Percentiles rank a stretch among this genome's conserved stretches.
phyloP scores from a whole-genome alignment of 2,888 invertebrate genomes.

The Drosophila histrio region DNA sequence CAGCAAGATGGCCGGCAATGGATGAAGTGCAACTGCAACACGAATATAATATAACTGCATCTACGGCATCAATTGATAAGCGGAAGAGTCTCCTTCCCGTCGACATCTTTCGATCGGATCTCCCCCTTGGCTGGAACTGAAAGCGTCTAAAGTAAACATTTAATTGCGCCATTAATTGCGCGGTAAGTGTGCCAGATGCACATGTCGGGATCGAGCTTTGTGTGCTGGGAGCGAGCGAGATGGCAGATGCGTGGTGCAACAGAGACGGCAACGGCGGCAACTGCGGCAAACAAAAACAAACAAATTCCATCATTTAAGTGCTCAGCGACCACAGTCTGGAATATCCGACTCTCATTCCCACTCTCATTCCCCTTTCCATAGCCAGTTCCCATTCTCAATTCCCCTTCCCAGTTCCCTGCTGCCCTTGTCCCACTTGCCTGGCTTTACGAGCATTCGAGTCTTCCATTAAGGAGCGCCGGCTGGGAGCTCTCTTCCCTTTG shows the following conservation, averaged over 20 bases:
- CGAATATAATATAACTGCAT: not conserved
- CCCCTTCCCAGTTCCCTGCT: not conserved
- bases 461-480: conserved; percentile 22
- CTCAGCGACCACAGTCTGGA: conserved; percentile 49
- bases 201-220: conserved; percentile 23
- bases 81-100: not conserved
- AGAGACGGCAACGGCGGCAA: conserved; percentile 11
- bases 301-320: conserved; percentile 72
- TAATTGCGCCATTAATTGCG: conserved; percentile 76
- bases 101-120: not conserved
- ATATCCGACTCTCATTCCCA: conserved; percentile 4
- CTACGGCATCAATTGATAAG: conserved; percentile 8
- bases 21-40: conserved; percentile 9
- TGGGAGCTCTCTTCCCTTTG: not conserved
- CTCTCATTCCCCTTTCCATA: not conserved
- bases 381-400: not conserved
- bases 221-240: not conserved
- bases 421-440: conserved; percentile 2
- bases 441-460: conserved; percentile 12
- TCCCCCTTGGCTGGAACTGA: conserved; percentile 38
- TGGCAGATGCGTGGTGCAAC: conserved; percentile 12
- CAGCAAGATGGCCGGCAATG: not conserved
- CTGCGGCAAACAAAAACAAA: conserved; percentile 59
- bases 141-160: conserved; percentile 77
- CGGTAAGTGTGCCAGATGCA: conserved; percentile 77